Percentiles rank a stretch among this genome's conserved stretches.
phyloP scores from a whole-genome alignment of 2,888 invertebrate genomes.

The Clostera curtula region DNA sequence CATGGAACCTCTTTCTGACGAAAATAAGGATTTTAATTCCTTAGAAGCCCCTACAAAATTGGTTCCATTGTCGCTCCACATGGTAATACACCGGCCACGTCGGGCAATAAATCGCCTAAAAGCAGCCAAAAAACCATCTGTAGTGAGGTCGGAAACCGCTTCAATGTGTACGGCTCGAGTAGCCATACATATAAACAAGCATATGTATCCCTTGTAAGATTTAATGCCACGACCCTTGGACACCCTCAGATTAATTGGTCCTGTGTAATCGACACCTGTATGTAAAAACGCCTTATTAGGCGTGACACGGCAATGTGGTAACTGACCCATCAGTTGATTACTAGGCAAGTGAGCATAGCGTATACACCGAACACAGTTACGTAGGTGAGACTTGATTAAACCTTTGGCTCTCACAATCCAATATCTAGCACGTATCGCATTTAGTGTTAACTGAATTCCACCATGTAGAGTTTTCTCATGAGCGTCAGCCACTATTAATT shows the following conservation, averaged over 20 bases:
- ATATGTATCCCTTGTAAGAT: no score
- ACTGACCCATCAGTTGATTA: constrained; percentile 9
- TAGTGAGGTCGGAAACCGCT: no score
- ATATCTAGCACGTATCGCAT: not conserved
- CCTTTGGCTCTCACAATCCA: not conserved
- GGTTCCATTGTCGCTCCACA: no score
- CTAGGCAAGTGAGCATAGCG: constrained; percentile 1
- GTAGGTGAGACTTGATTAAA: not conserved
- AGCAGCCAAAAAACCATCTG: no score
- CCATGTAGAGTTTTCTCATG: not conserved
- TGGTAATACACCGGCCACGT: no score
- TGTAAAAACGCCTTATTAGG: not conserved
- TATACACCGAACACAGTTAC: constrained; percentile 9
- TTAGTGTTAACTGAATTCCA: not conserved
- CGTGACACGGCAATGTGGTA: constrained; percentile 3
- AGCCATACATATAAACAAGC: no score
- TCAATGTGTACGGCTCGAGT: no score
- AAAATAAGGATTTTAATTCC: no score
- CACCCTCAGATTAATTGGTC: not conserved
- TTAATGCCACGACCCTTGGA: no score
- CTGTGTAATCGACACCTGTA: not conserved
- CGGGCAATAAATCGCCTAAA: no score
- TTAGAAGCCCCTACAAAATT: no score
- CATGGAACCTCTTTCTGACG: no score
- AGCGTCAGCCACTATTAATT: not conserved